These are phyloP conservation scores for Galerucella nymphaeae DNA, from an alignment of 2,888 invertebrate genomes.

Conservation along the genomic window DNA sequence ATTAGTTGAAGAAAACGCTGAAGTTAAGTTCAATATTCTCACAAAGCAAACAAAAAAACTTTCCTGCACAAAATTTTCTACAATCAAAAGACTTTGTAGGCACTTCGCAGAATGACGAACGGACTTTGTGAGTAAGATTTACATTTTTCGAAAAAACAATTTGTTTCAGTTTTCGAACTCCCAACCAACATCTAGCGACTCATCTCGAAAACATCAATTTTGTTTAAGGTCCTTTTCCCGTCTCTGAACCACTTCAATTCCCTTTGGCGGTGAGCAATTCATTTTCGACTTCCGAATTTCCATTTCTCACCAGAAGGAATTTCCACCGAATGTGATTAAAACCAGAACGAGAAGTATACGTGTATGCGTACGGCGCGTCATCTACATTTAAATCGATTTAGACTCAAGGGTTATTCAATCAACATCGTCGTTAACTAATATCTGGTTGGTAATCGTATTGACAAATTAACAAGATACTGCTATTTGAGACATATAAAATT, in stretches of 20 bases:
- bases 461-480: slow-evolving; percentile 15
- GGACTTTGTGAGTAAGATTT: slow-evolving; percentile 32
- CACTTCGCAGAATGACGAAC: slow-evolving; percentile 28
- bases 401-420: slow-evolving; percentile 16
- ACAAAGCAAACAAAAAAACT: slow-evolving; percentile 14
- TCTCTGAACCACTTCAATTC: slow-evolving; percentile 44
- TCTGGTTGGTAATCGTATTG: slow-evolving; percentile 14
- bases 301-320: slow-evolving; percentile 45
- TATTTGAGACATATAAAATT: background rate
- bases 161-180: slow-evolving; percentile 38
- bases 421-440: slow-evolving; percentile 16
- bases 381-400: slow-evolving; percentile 28
- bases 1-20: too few species aligned
- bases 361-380: slow-evolving; percentile 18
- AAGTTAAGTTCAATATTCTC: background rate
- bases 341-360: slow-evolving; percentile 34
- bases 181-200: slow-evolving; percentile 36
- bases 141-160: slow-evolving; percentile 38
- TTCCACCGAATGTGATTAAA: slow-evolving; percentile 43
- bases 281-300: slow-evolving; percentile 50
- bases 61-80: slow-evolving; percentile 12
- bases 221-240: slow-evolving; percentile 40
- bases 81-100: slow-evolving; percentile 17
- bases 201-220: slow-evolving; percentile 45
- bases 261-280: slow-evolving; percentile 48